These are phyloP conservation scores for Todiramphus chloris DNA, from an alignment of 2,113 vertebrate genomes.

Conservation along the genomic window DNA sequence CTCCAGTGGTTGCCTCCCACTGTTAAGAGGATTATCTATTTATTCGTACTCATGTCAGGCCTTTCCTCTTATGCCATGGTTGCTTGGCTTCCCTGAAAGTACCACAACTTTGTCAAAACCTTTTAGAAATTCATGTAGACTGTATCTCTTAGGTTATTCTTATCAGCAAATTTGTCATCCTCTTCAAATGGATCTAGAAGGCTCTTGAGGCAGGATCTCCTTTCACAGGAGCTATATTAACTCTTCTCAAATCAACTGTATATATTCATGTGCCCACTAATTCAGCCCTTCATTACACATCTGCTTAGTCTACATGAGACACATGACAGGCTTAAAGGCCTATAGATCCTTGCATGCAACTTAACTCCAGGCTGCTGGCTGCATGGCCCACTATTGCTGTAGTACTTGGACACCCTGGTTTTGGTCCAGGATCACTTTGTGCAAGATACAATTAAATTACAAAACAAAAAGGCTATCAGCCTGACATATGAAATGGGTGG, in stretches of 20 bases:
- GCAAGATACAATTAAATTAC: not conserved
- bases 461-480: not conserved
- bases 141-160: not conserved
- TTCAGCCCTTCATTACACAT: not conserved
- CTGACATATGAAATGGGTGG: not conserved
- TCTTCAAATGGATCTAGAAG: not conserved
- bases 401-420: not conserved
- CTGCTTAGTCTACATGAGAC: not conserved
- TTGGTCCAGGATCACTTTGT: not conserved
- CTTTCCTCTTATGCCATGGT: not conserved
- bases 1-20: not conserved
- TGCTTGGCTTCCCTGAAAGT: not conserved
- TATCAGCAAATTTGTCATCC: not conserved
- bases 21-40: not conserved
- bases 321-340: not conserved
- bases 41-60: not conserved
- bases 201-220: not conserved
- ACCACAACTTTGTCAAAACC: not conserved
- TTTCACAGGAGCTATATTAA: not conserved
- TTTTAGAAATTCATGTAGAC: not conserved
- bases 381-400: not conserved
- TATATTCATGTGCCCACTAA: not conserved
- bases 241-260: not conserved
- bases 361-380: not conserved
- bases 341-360: not conserved